Conservation (phyloP, 2,113 vertebrate species). For the Protomyctophum bolini region DNA sequence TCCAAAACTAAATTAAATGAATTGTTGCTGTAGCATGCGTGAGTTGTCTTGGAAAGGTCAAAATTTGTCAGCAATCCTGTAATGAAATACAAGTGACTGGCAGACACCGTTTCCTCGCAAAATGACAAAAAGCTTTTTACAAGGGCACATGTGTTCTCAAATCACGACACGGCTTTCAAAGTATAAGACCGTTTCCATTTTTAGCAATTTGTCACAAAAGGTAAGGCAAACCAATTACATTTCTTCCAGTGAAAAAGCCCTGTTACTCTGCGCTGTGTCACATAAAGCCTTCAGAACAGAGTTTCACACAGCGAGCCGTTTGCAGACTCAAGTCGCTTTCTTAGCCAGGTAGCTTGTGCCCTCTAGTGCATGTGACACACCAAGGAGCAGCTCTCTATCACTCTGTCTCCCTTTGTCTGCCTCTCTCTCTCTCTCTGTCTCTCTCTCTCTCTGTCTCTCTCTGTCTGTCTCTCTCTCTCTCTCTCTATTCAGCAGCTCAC, state of each 20-base stretch:
- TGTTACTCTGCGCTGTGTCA: constrained; percentile 9
- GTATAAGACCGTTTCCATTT: constrained; percentile 17
- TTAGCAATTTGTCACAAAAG: neutral
- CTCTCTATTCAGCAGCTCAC: neutral
- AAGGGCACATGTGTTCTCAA: neutral
- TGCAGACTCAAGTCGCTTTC: constrained; percentile 9
- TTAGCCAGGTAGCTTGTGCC: constrained; percentile 72
- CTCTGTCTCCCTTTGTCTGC: neutral
- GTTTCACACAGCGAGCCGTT: neutral
- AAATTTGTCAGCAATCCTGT: neutral
- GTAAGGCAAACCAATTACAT: constrained; percentile 18
- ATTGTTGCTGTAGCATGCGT: too few relatives aligned
- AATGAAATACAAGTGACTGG: neutral
- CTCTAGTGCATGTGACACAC: constrained; percentile 67
- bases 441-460: neutral
- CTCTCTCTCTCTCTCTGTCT: neutral
- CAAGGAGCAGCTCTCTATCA: constrained; percentile 6
- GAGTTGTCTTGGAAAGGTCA: neutral
- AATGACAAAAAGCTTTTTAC: neutral
- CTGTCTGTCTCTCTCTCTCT: neutral
- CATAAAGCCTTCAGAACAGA: neutral
- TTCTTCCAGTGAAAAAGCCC: neutral
- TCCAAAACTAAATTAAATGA: too few relatives aligned
- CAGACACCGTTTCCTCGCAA: neutral
- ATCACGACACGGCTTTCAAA: neutral